Conservation (phyloP, 2,797 vertebrate genomes). For the Channa striata region DNA sequence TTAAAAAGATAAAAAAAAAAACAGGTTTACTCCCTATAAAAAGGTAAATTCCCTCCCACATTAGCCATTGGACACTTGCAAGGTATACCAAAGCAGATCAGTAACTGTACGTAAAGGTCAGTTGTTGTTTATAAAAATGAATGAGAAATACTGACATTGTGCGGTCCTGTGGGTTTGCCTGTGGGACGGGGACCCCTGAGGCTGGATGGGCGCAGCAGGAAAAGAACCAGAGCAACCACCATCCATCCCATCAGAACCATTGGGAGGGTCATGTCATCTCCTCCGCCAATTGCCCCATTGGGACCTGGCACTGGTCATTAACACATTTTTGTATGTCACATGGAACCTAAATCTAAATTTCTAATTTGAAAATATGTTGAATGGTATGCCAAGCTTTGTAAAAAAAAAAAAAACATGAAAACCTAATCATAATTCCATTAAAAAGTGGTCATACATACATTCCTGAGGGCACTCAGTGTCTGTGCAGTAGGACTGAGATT, state of each 20-base stretch:
- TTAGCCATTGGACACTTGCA: not conserved
- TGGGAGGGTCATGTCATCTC: conserved; percentile 86
- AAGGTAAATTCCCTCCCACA: not conserved
- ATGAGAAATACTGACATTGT: conserved; percentile 85
- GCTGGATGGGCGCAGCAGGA: conserved; percentile 91
- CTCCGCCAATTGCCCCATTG: conserved; percentile 79
- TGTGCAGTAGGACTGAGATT: conserved; percentile 96
- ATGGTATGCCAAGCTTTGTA: too few species aligned
- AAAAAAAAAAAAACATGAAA: not conserved
- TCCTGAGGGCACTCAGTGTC: conserved; percentile 85
- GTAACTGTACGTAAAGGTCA: not conserved
- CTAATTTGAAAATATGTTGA: not conserved
- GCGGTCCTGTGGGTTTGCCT: conserved; percentile 88
- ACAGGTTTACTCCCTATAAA: not conserved
- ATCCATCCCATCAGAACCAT: conserved; percentile 96
- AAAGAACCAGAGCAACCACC: conserved; percentile 91
- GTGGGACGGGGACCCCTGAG: conserved; percentile 86
- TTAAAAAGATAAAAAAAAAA: not conserved
- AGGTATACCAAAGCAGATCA: not conserved
- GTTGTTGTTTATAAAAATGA: not conserved
- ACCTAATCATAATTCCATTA: not conserved
- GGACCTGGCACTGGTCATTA: conserved; percentile 92
- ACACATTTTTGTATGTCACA: conserved; percentile 5
- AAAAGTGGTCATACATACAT: conserved; percentile 70
- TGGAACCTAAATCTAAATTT: not conserved